A percentile compares a stretch with the other conserved stretches of the same genome.
These are phyloP conservation scores for Bombus polaris DNA, from an alignment of 1,140 invertebrate genomes.

Conservation along the genomic window DNA sequence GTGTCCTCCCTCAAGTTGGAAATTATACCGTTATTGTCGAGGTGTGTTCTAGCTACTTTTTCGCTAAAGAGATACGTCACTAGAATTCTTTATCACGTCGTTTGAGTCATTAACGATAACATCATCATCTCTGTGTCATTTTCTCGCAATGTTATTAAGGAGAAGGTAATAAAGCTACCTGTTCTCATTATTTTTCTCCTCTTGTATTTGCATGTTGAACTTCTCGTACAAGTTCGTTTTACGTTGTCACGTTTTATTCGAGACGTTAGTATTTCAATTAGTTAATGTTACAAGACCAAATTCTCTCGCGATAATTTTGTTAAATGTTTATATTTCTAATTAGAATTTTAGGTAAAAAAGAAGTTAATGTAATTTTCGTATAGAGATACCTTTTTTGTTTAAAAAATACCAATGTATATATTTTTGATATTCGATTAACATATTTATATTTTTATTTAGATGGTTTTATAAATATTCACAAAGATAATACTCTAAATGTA, in stretches of 20 bases:
- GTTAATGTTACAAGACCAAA: background rate
- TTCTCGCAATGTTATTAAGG: background rate
- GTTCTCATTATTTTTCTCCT: background rate
- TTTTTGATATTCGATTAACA: too few relatives aligned
- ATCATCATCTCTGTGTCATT: background rate
- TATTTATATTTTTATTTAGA: too few relatives aligned
- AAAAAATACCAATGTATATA: too few relatives aligned
- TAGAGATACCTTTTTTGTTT: background rate
- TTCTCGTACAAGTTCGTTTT: background rate
- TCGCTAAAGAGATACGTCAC: background rate
- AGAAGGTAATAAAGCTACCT: background rate
- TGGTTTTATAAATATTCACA: too few relatives aligned
- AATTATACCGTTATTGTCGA: background rate
- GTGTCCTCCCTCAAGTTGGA: too few relatives aligned
- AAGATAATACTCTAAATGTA: too few relatives aligned
- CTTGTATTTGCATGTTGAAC: background rate
- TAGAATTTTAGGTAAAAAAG: background rate
- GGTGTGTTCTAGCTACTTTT: background rate
- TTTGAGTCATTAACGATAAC: background rate
- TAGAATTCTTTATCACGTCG: background rate
- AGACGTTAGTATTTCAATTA: background rate
- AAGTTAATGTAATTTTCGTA: background rate
- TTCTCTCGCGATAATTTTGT: too few relatives aligned
- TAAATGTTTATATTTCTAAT: background rate
- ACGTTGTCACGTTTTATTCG: background rate